phyloP scores from a whole-genome alignment of 2,888 invertebrate genomes.

The Anaspis maculata region DNA sequence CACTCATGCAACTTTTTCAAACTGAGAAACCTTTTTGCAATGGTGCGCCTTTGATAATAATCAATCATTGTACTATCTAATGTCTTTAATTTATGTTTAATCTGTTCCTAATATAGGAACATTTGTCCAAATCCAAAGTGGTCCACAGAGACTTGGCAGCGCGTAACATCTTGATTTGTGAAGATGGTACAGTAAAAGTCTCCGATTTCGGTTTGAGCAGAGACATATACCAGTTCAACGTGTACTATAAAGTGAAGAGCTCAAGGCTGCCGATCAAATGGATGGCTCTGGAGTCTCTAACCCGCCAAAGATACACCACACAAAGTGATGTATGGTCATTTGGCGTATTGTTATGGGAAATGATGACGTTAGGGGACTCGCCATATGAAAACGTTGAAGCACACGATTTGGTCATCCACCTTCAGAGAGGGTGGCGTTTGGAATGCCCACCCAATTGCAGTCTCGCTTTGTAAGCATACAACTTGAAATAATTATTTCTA shows the following conservation, averaged over 20 bases:
- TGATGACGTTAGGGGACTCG: constrained; percentile 71
- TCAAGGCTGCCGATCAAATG: constrained; percentile 80
- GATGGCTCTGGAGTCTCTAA: constrained; percentile 83
- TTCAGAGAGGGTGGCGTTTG: constrained; percentile 74
- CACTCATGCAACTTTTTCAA: too few species aligned
- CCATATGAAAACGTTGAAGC: constrained; percentile 72
- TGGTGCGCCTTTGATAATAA: too few species aligned
- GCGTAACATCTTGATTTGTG: constrained; percentile 73
- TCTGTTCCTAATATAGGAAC: constrained; percentile 63
- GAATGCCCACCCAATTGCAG: constrained; percentile 68
- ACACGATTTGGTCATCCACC: constrained; percentile 55
- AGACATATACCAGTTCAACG: constrained; percentile 76
- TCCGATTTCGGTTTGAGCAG: constrained; percentile 84
- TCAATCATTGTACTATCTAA: too few species aligned
- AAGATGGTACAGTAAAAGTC: constrained; percentile 71
- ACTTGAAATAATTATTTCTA: too few species aligned
- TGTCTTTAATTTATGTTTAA: too few species aligned
- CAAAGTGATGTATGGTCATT: constrained; percentile 93
- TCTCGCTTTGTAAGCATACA: constrained; percentile 58
- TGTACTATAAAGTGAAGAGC: constrained; percentile 69
- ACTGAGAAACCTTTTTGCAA: too few species aligned
- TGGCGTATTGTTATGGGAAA: constrained; percentile 81
- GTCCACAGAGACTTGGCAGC: constrained; percentile 85
- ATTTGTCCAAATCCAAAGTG: constrained; percentile 67
- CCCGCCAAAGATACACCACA: constrained; percentile 69